Evolutionary conservation across 2,113 vertebrate genomes (phyloP).

Genomic region (Ammodytes dubius): DNA sequence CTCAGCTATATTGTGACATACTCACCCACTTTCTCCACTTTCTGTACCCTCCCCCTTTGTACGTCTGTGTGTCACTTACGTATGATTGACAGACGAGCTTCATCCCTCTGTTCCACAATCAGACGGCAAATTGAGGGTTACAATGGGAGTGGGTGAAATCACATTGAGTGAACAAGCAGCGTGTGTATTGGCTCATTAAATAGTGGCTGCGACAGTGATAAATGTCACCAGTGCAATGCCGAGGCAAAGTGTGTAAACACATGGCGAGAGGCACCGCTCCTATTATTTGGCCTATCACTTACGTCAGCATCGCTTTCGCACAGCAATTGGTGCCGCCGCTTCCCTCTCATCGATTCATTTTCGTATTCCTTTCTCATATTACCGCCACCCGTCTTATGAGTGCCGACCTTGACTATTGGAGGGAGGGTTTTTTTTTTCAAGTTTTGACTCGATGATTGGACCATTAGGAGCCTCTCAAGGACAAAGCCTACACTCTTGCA

Average conservation of each 20-base stretch:
- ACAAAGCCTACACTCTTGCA: not conserved
- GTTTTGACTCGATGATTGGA: not conserved
- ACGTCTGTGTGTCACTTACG: conserved; percentile 17
- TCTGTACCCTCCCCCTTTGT: not conserved
- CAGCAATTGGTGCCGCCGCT: conserved; percentile 39
- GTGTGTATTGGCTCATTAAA: conserved; percentile 58
- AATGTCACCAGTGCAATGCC: conserved; percentile 42
- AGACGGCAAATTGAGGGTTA: conserved; percentile 44
- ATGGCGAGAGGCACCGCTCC: conserved; percentile 22
- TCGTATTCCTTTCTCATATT: not conserved
- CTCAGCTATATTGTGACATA: not conserved
- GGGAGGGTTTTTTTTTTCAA: not conserved
- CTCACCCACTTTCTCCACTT: not conserved
- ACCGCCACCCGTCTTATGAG: not conserved
- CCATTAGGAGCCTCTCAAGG: not conserved
- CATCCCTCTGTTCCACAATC: conserved; percentile 30
- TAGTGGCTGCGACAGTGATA: conserved; percentile 51
- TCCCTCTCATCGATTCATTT: not conserved
- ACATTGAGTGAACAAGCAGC: conserved; percentile 54
- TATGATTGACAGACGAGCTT: conserved; percentile 37
- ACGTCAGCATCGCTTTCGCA: conserved; percentile 18
- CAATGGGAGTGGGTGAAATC: conserved; percentile 55
- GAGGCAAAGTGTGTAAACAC: conserved; percentile 63
- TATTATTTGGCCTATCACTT: conserved; percentile 58
- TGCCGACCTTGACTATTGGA: not conserved